phyloP scores from a whole-genome alignment of 2,888 invertebrate species.

The Blera fallax region DNA sequence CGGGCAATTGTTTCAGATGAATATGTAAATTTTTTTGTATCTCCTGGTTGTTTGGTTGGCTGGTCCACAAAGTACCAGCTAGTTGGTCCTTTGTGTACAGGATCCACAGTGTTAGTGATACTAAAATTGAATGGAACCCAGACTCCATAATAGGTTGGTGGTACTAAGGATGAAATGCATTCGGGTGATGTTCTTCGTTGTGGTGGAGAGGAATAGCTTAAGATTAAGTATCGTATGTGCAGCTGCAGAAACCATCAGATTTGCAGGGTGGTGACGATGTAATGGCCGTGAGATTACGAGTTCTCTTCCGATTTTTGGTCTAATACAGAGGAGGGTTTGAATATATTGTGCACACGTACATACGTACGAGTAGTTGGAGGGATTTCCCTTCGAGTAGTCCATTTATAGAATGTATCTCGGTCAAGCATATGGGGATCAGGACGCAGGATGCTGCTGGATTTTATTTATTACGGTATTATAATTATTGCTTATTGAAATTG shows the following conservation, averaged over 20 bases:
- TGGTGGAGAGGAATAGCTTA: neutral
- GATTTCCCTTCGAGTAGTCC: neutral
- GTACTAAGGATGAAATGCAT: neutral
- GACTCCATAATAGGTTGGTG: neutral
- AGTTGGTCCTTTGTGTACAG: neutral
- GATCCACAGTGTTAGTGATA: neutral
- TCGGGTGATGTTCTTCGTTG: neutral
- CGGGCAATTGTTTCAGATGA: constrained; percentile 47
- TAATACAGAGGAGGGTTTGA: neutral
- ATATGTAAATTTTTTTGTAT: constrained; percentile 38
- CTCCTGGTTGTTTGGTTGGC: neutral
- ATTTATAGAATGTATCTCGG: constrained; percentile 14
- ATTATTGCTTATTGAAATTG: constrained; percentile 58
- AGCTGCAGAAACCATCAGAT: neutral
- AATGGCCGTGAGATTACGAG: constrained; percentile 42
- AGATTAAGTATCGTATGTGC: constrained; percentile 21
- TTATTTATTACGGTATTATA: constrained; percentile 51
- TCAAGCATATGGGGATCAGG: constrained; percentile 19
- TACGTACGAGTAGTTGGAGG: too few relatives aligned
- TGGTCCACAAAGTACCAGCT: neutral
- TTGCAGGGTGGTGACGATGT: constrained; percentile 18
- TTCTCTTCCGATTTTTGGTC: neutral
- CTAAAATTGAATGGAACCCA: constrained; percentile 21
- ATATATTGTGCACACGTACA: neutral
- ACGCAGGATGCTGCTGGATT: constrained; percentile 25